Base-by-base conservation (phyloP, 2,113 vertebrate species). In the Laticauda laticaudata region DNA sequence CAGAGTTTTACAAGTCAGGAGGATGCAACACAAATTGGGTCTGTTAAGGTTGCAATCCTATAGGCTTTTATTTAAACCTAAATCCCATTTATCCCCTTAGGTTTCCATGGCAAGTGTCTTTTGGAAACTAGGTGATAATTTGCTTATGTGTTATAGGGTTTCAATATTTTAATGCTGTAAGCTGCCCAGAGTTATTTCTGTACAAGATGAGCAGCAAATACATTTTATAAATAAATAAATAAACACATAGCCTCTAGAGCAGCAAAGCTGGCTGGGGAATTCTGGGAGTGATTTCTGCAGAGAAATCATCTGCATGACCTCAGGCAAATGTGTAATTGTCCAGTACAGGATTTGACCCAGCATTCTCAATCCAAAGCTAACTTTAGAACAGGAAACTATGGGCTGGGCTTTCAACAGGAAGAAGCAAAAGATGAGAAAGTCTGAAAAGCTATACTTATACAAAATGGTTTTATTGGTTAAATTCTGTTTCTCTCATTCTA, bases 371-470 rank as follows among this genome's bases (percentile, higher is more conserved):
- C 29, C 29, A 75, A 53, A 81, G 21, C 34, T 20, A 55, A 26
- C 39, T 69, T 23, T 86, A 57, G 69, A 92, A 88, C 48, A 56
- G 24, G 59, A 53, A 54, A 39, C 39, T n/a, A 18, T 53, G 20
- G 18, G 75, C 57, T 26, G 14, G 8, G 23, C 51, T 75, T 61
- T 75, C 91, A 29, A 51, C 29, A 86, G 64, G 87, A 92, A 90
- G 87, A 43, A 92, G 54, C 34, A 91, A 94, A 93, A 56, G 87
- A 75, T 91, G 89, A 92, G 92, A 88, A 0, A 92, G 14, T 1
- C 54, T n/a, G n/a, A 48, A 88, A 61, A 94, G 29, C 91, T 12
- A 81, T 90, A 54, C 59, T 94, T 94, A 75, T 91, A 54, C 88
- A 93, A 39, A 96, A 54, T 23, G 92, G 92, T 90, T 92, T 64